A percentile compares a stretch with the other conserved stretches of the same genome.
These are phyloP conservation scores for Yponomeuta evonymella DNA, from an alignment of 2,888 invertebrate species.

Conservation along the genomic window DNA sequence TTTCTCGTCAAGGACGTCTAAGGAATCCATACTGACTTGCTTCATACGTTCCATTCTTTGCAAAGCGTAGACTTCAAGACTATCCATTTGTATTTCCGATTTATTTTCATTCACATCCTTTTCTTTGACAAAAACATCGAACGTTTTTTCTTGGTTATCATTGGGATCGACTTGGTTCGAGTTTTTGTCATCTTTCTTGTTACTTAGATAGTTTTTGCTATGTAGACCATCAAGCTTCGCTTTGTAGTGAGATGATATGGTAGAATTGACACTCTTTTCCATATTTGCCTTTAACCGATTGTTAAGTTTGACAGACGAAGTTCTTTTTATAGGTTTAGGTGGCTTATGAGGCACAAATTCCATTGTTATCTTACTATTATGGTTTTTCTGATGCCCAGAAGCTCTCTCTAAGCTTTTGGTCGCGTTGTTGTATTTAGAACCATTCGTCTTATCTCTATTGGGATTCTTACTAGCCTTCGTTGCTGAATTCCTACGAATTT, in stretches of 20 bases:
- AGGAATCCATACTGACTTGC: constrained; percentile 69
- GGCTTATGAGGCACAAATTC: constrained; percentile 83
- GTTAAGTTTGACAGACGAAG: constrained; percentile 78
- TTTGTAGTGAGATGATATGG: constrained; percentile 70
- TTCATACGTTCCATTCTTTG: constrained; percentile 62
- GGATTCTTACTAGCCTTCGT: constrained; percentile 56
- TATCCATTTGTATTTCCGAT: constrained; percentile 78
- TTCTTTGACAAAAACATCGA: constrained; percentile 78
- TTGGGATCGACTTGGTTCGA: constrained; percentile 46
- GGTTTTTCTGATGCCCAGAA: constrained; percentile 54
- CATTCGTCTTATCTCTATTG: constrained; percentile 65
- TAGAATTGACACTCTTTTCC: constrained; percentile 62
- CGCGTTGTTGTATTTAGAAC: constrained; percentile 56
- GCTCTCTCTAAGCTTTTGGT: constrained; percentile 70
- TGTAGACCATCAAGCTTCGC: constrained; percentile 70
- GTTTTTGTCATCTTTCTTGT: constrained; percentile 57
- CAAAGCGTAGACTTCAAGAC: constrained; percentile 73
- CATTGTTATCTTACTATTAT: constrained; percentile 66
- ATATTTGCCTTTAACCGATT: constrained; percentile 65
- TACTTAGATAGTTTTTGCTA: constrained; percentile 58
- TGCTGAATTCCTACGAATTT: constrained; percentile 62
- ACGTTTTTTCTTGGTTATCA: constrained; percentile 69
- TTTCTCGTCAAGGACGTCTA: constrained; percentile 61
- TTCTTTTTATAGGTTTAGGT: constrained; percentile 81
- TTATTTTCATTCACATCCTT: constrained; percentile 77